Evolutionary conservation across 2,888 invertebrate genomes (phyloP).

Genomic region (Leucozona laternaria): DNA sequence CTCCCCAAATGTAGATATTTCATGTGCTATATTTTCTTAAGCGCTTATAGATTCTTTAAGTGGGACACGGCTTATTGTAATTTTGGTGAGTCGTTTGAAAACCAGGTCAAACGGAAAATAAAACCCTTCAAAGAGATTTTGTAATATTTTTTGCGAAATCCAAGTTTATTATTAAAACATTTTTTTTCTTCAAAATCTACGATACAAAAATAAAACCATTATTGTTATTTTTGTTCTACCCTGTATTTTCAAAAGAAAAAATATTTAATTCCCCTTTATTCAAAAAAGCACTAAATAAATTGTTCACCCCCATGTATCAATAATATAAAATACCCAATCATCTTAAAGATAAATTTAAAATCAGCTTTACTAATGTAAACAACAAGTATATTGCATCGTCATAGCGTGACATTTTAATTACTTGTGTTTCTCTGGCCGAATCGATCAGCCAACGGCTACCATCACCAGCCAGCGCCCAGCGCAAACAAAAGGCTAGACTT

Average conservation of each 20-base stretch:
- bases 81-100: too few relatives aligned
- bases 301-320: not conserved
- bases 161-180: not conserved
- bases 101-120: too few relatives aligned
- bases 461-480: not conserved
- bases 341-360: conserved; percentile 5
- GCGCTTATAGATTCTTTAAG: too few relatives aligned
- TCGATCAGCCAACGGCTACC: not conserved
- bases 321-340: not conserved
- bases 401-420: conserved; percentile 9
- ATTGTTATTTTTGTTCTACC: not conserved
- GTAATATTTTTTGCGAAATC: too few relatives aligned
- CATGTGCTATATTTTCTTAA: too few relatives aligned
- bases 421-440: not conserved
- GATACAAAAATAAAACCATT: too few relatives aligned
- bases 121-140: too few relatives aligned
- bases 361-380: not conserved
- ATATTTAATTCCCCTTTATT: not conserved
- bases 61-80: too few relatives aligned
- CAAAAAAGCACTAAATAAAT: not conserved
- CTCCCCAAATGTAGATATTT: too few relatives aligned
- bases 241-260: not conserved
- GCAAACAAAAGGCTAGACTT: conserved; percentile 2
- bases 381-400: not conserved
- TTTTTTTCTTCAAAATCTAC: too few relatives aligned